Percentiles rank a stretch among this genome's conserved stretches.
These are phyloP conservation scores for Thryonomys swinderianus DNA, from an alignment of 2,113 vertebrate genomes.

Conservation along the genomic window DNA sequence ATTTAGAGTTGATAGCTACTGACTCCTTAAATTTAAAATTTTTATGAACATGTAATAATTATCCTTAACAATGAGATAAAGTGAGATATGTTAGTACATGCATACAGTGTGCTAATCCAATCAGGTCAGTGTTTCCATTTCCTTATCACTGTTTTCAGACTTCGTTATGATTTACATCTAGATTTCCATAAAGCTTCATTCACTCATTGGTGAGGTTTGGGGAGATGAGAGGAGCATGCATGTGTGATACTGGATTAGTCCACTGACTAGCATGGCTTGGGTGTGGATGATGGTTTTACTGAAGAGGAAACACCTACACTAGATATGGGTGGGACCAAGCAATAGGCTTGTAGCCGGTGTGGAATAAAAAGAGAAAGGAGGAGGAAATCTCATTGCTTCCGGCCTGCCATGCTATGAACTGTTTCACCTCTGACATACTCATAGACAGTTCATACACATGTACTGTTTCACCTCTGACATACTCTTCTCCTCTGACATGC, in stretches of 20 bases:
- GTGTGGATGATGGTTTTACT: not conserved
- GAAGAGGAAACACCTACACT: not conserved
- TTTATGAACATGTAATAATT: not conserved
- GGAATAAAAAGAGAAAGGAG: not conserved
- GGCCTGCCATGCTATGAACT: not conserved
- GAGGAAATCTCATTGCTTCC: not conserved
- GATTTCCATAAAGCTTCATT: not conserved
- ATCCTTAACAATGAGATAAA: not conserved
- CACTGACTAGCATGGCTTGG: not conserved
- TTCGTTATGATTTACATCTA: not conserved
- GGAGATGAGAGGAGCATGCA: not conserved
- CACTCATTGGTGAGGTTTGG: not conserved
- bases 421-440: not conserved
- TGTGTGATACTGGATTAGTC: not conserved
- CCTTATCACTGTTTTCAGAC: not conserved
- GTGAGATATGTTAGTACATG: not conserved
- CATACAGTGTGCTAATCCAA: not conserved
- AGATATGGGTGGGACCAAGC: not conserved
- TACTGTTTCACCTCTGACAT: not conserved
- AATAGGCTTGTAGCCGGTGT: not conserved
- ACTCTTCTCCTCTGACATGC: not conserved
- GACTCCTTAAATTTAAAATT: not conserved
- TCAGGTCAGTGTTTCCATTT: not conserved
- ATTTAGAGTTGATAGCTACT: not conserved
- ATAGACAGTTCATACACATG: too few species aligned